phyloP scores from a whole-genome alignment of 1,140 invertebrate species.

The Pollicipes pollicipes region DNA sequence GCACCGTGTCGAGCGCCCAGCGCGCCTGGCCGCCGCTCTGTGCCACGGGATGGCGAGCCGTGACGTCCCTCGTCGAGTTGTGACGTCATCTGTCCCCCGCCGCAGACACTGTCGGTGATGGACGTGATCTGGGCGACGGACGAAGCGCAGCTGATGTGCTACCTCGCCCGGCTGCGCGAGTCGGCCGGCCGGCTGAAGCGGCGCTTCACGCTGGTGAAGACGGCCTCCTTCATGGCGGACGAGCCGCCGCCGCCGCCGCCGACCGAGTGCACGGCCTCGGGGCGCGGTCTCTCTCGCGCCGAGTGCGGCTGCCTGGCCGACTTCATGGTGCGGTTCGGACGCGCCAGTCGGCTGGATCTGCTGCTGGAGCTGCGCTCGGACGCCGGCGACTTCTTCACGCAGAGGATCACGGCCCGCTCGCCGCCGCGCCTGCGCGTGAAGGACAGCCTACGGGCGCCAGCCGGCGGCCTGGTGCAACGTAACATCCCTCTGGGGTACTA shows the following conservation, averaged over 20 bases:
- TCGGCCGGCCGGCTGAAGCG: background rate
- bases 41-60: too few species aligned
- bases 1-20: too few species aligned
- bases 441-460: background rate
- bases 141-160: background rate
- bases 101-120: background rate
- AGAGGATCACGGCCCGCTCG: background rate
- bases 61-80: too few species aligned
- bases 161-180: background rate
- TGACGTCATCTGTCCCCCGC: too few species aligned
- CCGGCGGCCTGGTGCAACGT: background rate
- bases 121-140: background rate
- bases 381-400: background rate
- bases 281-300: background rate
- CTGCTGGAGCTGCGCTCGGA: background rate
- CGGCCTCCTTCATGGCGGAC: background rate
- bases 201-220: background rate
- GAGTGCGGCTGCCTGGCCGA: background rate
- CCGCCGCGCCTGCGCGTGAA: background rate
- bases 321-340: background rate
- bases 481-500: background rate
- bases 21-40: too few species aligned
- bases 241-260: background rate
- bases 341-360: background rate
- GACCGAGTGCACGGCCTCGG: background rate